Evolutionary conservation across 2,113 vertebrate species (phyloP), one percentile per base, ranked within the genome.

Genomic region (Sprattus sprattus): DNA sequence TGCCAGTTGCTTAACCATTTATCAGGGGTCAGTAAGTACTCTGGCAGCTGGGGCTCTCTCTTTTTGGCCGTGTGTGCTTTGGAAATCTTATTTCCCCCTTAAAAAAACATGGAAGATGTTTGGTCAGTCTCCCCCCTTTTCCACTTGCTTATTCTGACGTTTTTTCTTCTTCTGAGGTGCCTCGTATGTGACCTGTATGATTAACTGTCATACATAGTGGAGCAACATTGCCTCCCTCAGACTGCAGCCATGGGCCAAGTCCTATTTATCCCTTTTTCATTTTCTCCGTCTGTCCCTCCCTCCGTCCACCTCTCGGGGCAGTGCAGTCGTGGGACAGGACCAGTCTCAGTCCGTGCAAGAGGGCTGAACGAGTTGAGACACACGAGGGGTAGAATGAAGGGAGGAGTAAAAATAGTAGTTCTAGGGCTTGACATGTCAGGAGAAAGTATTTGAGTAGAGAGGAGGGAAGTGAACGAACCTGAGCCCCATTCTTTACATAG

Each of bases 1-100:
- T 80, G 92, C 88, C 92, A 90, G 94, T 95, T 95, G 92, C 94
- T 90, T 90, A 95, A 95, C 93, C 92, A 94, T 95, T 95, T 95
- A 94, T 95, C 94, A 93, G 93, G 81, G 85, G 90, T 89, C 92
- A 92, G 90, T 90, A 91, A 91, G 92, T 92, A 89, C 91, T 89
- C 87, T 87, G 92, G 90, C 93, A 94, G 92, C 92, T 94, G 93
- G 91, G 88, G 88, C 92, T 86, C 92, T 86, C 92, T 86, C 92
- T 86, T 92, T 89, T 92, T 88, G 82, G 84, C 81, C 90, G 85
- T 87, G 49, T 86, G 83, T 86, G 57, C 85, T 83, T 91, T 88
- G 89, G 83, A 91, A 90, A 88, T 78, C 71, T 78, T 78, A 32
- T 78, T 78, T 11, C 39, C 39, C 4, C 15, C 13, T 78, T 4